A percentile compares a stretch with the other conserved stretches of the same genome.
Evolutionary conservation across 2,888 invertebrate genomes (phyloP).

Genomic region (Ceratothoa steindachneri): DNA sequence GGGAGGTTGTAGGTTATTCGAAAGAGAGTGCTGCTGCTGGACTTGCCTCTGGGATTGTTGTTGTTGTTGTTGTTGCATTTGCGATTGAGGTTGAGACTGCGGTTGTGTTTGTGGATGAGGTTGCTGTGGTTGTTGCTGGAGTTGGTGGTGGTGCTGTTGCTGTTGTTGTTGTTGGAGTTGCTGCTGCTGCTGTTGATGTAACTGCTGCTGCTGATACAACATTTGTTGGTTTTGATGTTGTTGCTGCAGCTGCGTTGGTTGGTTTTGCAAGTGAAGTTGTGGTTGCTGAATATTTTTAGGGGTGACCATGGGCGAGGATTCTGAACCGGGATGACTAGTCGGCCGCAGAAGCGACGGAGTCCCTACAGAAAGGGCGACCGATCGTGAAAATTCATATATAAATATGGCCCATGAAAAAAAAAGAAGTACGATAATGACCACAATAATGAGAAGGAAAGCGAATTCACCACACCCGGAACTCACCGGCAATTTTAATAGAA

Average conservation of each 20-base stretch:
- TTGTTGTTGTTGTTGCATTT: conserved; percentile 11
- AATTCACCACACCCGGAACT: too few relatives aligned
- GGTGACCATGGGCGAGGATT: not conserved
- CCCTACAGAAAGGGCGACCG: too few relatives aligned
- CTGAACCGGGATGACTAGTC: conserved; percentile 2
- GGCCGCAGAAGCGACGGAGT: not conserved
- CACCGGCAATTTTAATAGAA: not conserved
- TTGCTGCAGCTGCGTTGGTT: too few relatives aligned
- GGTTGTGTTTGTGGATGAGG: conserved; percentile 19
- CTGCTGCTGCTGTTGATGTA: conserved; percentile 8
- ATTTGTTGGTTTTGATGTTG: too few relatives aligned
- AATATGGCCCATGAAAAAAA: too few relatives aligned
- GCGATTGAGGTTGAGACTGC: conserved; percentile 1
- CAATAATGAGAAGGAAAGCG: too few relatives aligned
- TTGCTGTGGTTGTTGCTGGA: conserved; percentile 2
- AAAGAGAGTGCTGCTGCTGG: conserved; percentile 2
- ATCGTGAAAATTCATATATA: too few relatives aligned
- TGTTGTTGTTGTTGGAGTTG: not conserved
- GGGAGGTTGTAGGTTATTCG: conserved; percentile 2
- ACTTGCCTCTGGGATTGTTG: conserved; percentile 6
- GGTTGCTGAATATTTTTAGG: not conserved
- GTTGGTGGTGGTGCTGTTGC: not conserved
- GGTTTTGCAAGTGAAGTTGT: not conserved
- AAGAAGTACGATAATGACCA: too few relatives aligned
- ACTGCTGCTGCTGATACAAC: not conserved